These are phyloP conservation scores for Aporophyla lueneburgensis DNA, from an alignment of 2,888 invertebrate genomes.

Conservation along the genomic window DNA sequence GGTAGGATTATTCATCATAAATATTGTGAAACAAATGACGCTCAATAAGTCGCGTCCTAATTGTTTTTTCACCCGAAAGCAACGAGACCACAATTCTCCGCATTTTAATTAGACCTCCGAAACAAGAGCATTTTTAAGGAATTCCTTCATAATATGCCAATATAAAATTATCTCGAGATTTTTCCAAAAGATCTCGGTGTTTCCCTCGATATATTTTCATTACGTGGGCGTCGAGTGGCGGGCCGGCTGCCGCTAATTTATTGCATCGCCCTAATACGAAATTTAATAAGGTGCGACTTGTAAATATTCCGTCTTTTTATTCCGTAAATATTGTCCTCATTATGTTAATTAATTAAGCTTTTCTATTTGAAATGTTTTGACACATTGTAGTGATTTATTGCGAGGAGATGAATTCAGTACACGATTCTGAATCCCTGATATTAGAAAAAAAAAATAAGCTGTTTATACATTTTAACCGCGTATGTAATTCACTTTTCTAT, in stretches of 20 bases:
- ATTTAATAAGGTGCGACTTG: slow-evolving; percentile 79
- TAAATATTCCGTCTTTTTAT: slow-evolving; percentile 62
- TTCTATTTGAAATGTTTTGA: slow-evolving; percentile 23
- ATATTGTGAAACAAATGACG: slow-evolving; percentile 16
- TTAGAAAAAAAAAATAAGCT: background rate
- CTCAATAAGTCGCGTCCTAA: slow-evolving; percentile 2
- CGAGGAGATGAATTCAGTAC: too few species aligned
- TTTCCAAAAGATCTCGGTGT: slow-evolving; percentile 61
- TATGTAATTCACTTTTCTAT: too few species aligned
- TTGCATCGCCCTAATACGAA: slow-evolving; percentile 79
- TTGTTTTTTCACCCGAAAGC: background rate
- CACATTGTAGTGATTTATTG: slow-evolving; percentile 24
- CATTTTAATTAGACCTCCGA: slow-evolving; percentile 28
- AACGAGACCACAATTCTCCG: background rate
- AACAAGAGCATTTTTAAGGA: background rate
- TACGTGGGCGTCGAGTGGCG: slow-evolving; percentile 72
- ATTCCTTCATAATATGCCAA: slow-evolving; percentile 35
- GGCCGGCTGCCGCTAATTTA: slow-evolving; percentile 77
- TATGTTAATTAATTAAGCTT: slow-evolving; percentile 55
- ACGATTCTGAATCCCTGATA: background rate
- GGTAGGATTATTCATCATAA: slow-evolving; percentile 22
- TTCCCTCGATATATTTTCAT: slow-evolving; percentile 79
- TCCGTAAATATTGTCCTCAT: slow-evolving; percentile 45
- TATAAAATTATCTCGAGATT: slow-evolving; percentile 38
- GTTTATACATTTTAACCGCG: too few species aligned